A percentile compares a stretch with the other conserved stretches of the same genome.
phyloP scores from a whole-genome alignment of 1,140 invertebrate species.

The Mycetomoellerius zeteki region DNA sequence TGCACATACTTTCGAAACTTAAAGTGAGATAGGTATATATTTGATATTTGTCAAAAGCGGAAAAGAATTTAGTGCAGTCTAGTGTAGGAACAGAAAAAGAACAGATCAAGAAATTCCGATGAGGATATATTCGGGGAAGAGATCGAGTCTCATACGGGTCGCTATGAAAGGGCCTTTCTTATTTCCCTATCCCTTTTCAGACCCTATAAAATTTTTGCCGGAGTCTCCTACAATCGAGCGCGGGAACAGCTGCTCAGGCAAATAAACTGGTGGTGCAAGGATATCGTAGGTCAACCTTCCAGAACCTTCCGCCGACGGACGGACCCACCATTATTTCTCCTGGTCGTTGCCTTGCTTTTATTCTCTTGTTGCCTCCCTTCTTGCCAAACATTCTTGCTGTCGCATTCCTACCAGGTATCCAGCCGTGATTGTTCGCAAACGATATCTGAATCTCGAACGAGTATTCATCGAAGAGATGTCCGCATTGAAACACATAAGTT shows the following conservation, averaged over 20 bases:
- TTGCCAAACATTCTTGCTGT: slow-evolving; percentile 46
- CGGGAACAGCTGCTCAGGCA: slow-evolving; percentile 76
- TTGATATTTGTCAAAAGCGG: too few relatives aligned
- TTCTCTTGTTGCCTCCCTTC: slow-evolving; percentile 11
- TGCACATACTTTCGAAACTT: too few relatives aligned
- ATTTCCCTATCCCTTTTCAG: slow-evolving; percentile 51
- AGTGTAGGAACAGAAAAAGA: too few relatives aligned
- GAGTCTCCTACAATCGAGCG: slow-evolving; percentile 52
- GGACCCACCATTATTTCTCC: slow-evolving; percentile 64
- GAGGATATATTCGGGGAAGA: not conserved
- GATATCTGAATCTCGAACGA: slow-evolving; percentile 39
- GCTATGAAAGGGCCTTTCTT: slow-evolving; percentile 67
- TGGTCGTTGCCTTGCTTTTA: slow-evolving; percentile 50
- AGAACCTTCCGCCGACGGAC: slow-evolving; percentile 59
- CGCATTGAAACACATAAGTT: not conserved
- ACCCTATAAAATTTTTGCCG: slow-evolving; percentile 64
- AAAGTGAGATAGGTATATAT: too few relatives aligned
- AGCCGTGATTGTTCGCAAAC: slow-evolving; percentile 78
- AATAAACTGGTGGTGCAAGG: slow-evolving; percentile 74
- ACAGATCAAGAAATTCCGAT: slow-evolving; percentile 7
- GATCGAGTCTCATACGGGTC: not conserved
- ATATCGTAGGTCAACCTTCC: slow-evolving; percentile 62
- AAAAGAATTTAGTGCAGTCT: too few relatives aligned
- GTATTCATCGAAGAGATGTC: not conserved
- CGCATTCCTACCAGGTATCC: slow-evolving; percentile 70